Evolutionary conservation across 2,797 vertebrate genomes (phyloP).

Genomic region (Urosaurus nigricauda): DNA sequence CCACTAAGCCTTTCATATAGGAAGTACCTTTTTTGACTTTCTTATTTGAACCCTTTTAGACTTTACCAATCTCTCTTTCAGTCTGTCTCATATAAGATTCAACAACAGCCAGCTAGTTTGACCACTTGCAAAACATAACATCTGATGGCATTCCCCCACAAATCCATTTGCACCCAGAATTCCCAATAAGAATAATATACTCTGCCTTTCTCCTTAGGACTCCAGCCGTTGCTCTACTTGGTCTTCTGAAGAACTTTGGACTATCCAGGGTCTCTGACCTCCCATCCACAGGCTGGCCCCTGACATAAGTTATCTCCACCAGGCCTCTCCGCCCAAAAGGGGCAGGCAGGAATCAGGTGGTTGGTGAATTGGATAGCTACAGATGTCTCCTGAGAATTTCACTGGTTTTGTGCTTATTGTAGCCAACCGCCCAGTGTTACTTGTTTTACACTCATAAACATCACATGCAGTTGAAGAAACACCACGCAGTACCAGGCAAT

Average conservation of each 20-base stretch:
- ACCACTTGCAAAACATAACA: not conserved
- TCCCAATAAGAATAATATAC: constrained; percentile 1
- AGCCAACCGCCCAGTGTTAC: constrained; percentile 2
- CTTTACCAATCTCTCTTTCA: not conserved
- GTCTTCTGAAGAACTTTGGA: not conserved
- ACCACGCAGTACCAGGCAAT: constrained; percentile 12
- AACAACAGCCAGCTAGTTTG: not conserved
- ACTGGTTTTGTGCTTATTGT: not conserved
- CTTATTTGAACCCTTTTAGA: not conserved
- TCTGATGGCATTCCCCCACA: not conserved
- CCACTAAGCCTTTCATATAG: not conserved
- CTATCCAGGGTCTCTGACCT: not conserved
- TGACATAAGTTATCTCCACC: not conserved
- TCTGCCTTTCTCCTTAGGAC: constrained; percentile 10
- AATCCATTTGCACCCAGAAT: not conserved
- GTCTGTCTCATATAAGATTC: not conserved
- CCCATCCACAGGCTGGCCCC: not conserved
- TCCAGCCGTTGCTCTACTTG: constrained; percentile 1
- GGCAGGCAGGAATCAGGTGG: not conserved
- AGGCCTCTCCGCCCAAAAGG: constrained; percentile 28
- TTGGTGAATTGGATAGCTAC: not conserved
- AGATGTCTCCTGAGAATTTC: not conserved
- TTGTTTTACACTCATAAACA: constrained; percentile 23
- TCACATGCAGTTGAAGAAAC: constrained; percentile 7
- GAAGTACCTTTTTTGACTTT: not conserved